Evolutionary conservation across 2,797 vertebrate species (phyloP).

Genomic region (Myotis pilosus): DNA sequence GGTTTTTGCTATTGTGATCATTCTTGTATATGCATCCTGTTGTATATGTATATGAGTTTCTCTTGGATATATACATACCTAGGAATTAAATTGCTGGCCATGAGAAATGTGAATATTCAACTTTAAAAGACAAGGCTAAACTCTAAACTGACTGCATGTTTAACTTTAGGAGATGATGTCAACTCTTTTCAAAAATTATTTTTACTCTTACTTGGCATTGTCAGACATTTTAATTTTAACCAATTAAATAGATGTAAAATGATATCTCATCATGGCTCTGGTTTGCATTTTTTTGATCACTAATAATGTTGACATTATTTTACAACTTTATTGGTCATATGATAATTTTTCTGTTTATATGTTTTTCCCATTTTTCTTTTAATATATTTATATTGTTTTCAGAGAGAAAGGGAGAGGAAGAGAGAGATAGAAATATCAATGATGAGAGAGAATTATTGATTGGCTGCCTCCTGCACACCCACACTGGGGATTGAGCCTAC

Average conservation of each 20-base stretch:
- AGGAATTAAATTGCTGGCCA: background rate
- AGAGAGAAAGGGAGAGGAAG: no score
- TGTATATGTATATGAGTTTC: background rate
- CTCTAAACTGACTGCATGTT: background rate
- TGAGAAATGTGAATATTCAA: background rate
- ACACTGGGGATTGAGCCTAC: no score
- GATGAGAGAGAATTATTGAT: no score
- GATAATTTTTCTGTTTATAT: background rate
- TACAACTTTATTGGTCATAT: background rate
- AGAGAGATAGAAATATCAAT: no score
- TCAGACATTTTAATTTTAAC: slow-evolving; percentile 35
- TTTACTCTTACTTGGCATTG: background rate
- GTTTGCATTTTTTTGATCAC: slow-evolving; percentile 7
- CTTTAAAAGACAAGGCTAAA: background rate
- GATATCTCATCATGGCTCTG: background rate
- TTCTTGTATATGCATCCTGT: background rate
- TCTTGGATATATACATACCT: background rate
- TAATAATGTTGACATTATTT: background rate
- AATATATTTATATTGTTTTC: no score
- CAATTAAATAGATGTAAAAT: slow-evolving; percentile 24
- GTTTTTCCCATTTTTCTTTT: slow-evolving; percentile 13
- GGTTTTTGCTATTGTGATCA: background rate
- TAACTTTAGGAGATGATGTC: background rate
- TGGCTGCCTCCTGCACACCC: no score
- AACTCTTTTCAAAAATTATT: slow-evolving; percentile 21